phyloP scores from a whole-genome alignment of 1,140 invertebrate genomes.

The Lucilia cuprina region DNA sequence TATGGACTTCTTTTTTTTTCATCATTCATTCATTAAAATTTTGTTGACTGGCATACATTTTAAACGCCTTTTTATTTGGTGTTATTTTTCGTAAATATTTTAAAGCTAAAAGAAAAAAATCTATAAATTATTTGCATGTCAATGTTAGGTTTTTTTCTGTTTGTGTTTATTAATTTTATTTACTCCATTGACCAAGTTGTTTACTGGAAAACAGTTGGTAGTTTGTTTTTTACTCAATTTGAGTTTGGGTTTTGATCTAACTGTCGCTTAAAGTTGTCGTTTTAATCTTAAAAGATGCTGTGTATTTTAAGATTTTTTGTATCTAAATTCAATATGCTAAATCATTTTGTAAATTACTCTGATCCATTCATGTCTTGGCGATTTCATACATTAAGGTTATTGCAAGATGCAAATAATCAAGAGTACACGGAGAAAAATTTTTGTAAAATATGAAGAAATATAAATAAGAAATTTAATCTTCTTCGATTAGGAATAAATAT shows the following conservation, averaged over 20 bases:
- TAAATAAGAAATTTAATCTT: no score
- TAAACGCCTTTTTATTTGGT: neutral
- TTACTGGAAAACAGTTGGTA: neutral
- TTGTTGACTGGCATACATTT: neutral
- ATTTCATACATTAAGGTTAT: neutral
- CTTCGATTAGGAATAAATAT: no score
- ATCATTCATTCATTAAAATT: neutral
- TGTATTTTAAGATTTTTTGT: neutral
- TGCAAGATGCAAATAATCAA: neutral
- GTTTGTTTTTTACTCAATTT: neutral
- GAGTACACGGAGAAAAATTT: neutral
- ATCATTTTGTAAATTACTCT: slow-evolving; percentile 13
- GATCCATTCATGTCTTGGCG: slow-evolving; percentile 23
- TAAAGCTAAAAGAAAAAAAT: no score
- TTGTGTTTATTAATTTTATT: neutral
- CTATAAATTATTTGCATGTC: neutral
- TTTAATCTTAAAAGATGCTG: neutral
- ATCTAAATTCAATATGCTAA: neutral
- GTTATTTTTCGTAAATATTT: neutral
- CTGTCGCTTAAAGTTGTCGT: neutral
- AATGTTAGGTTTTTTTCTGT: neutral
- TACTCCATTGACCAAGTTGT: slow-evolving; percentile 29
- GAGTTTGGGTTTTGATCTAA: slow-evolving; percentile 1
- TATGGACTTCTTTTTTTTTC: neutral
- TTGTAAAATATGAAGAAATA: no score